phyloP scores from a whole-genome alignment of 2,888 invertebrate species.

The Dryadula phaetusa region DNA sequence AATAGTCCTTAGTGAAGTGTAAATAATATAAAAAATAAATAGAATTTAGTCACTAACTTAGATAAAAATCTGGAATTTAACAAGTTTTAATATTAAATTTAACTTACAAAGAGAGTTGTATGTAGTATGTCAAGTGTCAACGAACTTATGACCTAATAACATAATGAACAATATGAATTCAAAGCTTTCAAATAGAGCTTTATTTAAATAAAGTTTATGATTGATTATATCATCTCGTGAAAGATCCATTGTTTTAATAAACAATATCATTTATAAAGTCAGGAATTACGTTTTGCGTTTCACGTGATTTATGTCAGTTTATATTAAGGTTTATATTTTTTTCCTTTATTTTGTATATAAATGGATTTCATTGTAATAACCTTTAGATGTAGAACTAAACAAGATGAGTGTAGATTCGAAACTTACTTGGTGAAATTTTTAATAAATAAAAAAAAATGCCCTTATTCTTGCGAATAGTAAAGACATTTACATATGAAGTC shows the following conservation, averaged over 20 bases:
- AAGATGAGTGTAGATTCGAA: no score
- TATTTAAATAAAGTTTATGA: slow-evolving; percentile 49
- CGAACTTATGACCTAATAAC: slow-evolving; percentile 1
- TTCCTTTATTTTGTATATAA: background rate
- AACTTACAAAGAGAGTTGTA: background rate
- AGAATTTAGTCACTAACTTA: no score
- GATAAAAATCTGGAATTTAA: no score
- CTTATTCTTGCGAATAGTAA: no score
- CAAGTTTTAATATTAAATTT: no score
- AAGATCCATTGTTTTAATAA: slow-evolving; percentile 51
- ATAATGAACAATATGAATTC: background rate
- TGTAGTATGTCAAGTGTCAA: background rate
- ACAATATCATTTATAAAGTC: slow-evolving; percentile 49
- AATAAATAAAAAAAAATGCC: no score
- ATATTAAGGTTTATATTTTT: slow-evolving; percentile 32
- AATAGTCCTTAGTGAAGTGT: no score
- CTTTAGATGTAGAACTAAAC: no score
- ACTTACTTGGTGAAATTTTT: no score
- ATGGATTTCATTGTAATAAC: no score
- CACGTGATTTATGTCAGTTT: slow-evolving; percentile 37
- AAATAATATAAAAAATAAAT: no score
- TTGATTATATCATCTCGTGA: slow-evolving; percentile 52
- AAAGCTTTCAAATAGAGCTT: background rate
- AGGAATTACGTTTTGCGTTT: slow-evolving; percentile 37
- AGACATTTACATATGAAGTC: no score